Percentiles rank a stretch among this genome's conserved stretches.
Conservation (phyloP, 2,797 vertebrate genomes). For the Pseudomugil gertrudae region DNA sequence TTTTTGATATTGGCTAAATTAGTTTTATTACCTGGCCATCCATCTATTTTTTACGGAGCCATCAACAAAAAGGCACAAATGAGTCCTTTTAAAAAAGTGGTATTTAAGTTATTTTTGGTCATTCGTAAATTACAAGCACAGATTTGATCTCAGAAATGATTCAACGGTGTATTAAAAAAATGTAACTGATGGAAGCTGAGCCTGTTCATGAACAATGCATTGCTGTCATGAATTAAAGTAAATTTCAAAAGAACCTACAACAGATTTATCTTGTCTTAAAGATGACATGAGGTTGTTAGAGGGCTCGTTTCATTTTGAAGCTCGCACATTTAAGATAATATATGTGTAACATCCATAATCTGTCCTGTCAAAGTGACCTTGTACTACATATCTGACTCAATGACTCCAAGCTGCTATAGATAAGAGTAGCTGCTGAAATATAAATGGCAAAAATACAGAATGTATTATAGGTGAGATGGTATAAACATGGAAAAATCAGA, state of each 20-base stretch:
- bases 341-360: conserved; percentile 6
- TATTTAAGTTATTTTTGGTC: conserved; percentile 14
- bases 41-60: background rate
- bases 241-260: background rate
- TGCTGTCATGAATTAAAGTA: background rate
- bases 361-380: conserved; percentile 39
- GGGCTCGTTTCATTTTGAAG: conserved; percentile 7
- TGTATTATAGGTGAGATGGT: background rate
- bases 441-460: conserved; percentile 16
- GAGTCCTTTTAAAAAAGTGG: background rate
- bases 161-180: background rate
- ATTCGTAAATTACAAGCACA: conserved; percentile 37
- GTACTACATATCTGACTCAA: conserved; percentile 31
- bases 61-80: conserved; percentile 12
- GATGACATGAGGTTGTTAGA: conserved; percentile 9
- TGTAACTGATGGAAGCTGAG: conserved; percentile 1
- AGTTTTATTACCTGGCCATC: conserved; percentile 4
- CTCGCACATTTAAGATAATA: conserved; percentile 5
- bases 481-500: background rate
- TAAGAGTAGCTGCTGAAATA: conserved; percentile 18
- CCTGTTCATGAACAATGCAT: background rate
- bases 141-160: background rate
- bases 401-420: conserved; percentile 11
- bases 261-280: conserved; percentile 11
- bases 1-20: conserved; percentile 10